Base-by-base conservation (phyloP, 1,140 invertebrate species). In the Tachypleus tridentatus region DNA sequence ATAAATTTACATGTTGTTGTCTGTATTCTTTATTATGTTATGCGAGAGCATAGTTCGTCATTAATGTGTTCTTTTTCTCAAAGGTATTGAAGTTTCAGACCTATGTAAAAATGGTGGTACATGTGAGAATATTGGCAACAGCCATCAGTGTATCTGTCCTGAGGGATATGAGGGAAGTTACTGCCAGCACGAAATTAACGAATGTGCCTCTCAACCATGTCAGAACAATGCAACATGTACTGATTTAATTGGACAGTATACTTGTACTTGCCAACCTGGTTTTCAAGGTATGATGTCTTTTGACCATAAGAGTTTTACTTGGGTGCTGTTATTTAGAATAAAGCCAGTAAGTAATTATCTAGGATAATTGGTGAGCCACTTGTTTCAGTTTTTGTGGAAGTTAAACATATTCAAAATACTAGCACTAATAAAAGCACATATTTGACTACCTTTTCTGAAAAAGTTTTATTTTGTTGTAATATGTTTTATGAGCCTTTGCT, bases 81-180 rank as follows among this genome's bases (percentile, higher is more conserved):
- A 5, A 69, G 67, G 53, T 59, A 84, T 93, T 0, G 82, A 82
- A 52, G 77, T 85, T 61, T 85, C 85, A 60, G 80, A 84, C 62
- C 80, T 94, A 0, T 96, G 93, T 74, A 88, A 91, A 71, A 89
- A 95, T 77, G 93, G 93, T 70, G 93, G 92, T 0, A 88, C 86
- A 0, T 96, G 93, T 77, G 87, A 92, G 74, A 87, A 94, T 69
- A 87, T 91, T 59, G 64, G 65, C 11, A 89, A 89, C 4, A 94
- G 93, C 74, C 92, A 94, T 70, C 80, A 86, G 7, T 95, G 92
- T 73, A 85, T 88, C 70, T 95, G 91, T 69, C 75, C 83, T 3
- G 87, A 91, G 59, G 91, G 91, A 1, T 94, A 93, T 77, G 87
- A 87, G 0, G 91, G 92, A 3, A 91, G 88, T 11, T 95, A 95